Evolutionary conservation across 1,140 invertebrate genomes (phyloP).

Genomic region (Philopotamus ludificatus): DNA sequence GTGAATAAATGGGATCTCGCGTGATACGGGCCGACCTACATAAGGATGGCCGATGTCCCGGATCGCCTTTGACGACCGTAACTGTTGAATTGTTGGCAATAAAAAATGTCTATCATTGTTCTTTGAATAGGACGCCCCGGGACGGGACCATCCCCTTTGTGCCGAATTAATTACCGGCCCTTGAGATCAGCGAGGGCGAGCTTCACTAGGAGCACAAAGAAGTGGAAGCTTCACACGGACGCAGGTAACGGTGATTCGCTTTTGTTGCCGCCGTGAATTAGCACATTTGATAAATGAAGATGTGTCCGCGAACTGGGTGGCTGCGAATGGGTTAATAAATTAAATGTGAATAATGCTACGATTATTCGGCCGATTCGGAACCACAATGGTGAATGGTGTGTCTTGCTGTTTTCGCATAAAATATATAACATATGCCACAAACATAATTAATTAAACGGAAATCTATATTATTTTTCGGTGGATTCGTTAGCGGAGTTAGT

Average conservation of each 20-base stretch:
- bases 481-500: too few relatives aligned
- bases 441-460: too few relatives aligned
- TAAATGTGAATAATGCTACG: too few relatives aligned
- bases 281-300: conserved; percentile 6
- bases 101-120: conserved; percentile 31
- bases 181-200: conserved; percentile 7
- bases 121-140: conserved; percentile 19
- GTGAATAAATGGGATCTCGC: background rate
- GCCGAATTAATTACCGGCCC: conserved; percentile 22
- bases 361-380: too few relatives aligned
- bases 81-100: conserved; percentile 20
- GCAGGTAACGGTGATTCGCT: conserved; percentile 6
- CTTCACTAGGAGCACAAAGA: conserved; percentile 2
- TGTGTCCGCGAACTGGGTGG: background rate
- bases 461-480: too few relatives aligned
- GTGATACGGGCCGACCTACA: conserved; percentile 6
- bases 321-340: background rate
- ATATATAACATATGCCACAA: too few relatives aligned
- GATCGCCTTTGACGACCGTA: background rate
- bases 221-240: background rate
- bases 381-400: too few relatives aligned
- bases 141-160: conserved; percentile 24
- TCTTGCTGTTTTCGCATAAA: too few relatives aligned
- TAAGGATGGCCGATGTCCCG: conserved; percentile 2
- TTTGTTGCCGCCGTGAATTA: background rate